Conservation (phyloP, 2,888 invertebrate genomes). For the Isotomurus palustris region DNA sequence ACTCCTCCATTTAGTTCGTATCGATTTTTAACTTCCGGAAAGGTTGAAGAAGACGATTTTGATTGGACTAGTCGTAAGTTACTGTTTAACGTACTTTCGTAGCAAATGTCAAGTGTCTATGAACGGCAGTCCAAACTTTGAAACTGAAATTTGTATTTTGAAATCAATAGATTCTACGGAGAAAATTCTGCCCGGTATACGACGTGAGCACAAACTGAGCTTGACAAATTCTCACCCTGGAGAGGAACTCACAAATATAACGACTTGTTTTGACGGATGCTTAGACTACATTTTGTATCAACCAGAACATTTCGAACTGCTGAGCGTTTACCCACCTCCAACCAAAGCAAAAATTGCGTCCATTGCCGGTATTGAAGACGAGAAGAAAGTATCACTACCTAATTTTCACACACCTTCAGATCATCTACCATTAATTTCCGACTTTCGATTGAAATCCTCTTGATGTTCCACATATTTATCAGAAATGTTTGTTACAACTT, state of each 20-base stretch:
- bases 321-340: conserved; percentile 35
- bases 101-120: neutral
- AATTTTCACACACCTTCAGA: conserved; percentile 89
- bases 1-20: conserved; percentile 76
- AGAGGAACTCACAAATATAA: conserved; percentile 73
- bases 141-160: neutral
- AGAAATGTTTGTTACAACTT: conserved; percentile 2
- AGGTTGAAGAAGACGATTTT: conserved; percentile 59
- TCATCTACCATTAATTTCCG: conserved; percentile 82
- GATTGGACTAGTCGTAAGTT: conserved; percentile 77
- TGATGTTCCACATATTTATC: neutral
- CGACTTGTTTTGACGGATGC: conserved; percentile 73
- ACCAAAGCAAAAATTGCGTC: conserved; percentile 23
- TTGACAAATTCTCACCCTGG: conserved; percentile 34
- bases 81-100: neutral
- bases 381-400: conserved; percentile 60
- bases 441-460: conserved; percentile 58
- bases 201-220: conserved; percentile 29
- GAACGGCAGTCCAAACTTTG: no score
- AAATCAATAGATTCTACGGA: conserved; percentile 53
- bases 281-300: conserved; percentile 90
- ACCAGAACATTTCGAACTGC: conserved; percentile 49
- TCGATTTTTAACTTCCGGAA: conserved; percentile 67
- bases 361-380: conserved; percentile 17
- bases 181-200: conserved; percentile 36